phyloP scores from a whole-genome alignment of 1,140 invertebrate genomes.

The Drosophila sucinea region DNA sequence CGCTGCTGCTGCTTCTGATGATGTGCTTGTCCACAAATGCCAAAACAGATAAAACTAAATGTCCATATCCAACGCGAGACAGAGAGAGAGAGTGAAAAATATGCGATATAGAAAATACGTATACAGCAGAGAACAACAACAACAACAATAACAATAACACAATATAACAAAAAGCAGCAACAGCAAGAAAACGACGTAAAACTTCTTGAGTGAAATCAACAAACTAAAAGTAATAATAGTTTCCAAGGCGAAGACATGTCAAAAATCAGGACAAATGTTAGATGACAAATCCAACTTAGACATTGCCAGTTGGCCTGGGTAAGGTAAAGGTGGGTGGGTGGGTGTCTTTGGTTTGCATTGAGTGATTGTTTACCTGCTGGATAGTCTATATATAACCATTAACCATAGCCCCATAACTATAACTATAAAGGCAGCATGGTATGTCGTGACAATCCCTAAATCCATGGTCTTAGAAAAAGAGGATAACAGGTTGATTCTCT shows the following conservation, averaged over 20 bases:
- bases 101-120: not conserved
- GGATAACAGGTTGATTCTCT: no score
- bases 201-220: constrained; percentile 61
- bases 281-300: constrained; percentile 50
- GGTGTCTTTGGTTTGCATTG: not conserved
- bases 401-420: not conserved
- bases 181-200: constrained; percentile 15
- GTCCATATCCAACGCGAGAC: not conserved
- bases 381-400: constrained; percentile 1
- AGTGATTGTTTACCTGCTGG: not conserved
- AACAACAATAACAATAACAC: constrained; percentile 13
- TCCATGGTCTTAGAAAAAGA: no score
- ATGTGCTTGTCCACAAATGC: constrained; percentile 27
- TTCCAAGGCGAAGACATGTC: constrained; percentile 67
- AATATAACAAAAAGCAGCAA: constrained; percentile 7
- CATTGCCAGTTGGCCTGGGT: constrained; percentile 52
- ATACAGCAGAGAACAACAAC: not conserved
- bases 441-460: no score
- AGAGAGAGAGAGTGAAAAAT: not conserved
- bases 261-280: constrained; percentile 17
- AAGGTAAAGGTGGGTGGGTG: constrained; percentile 6
- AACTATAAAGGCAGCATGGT: no score
- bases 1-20: constrained; percentile 8
- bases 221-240: constrained; percentile 56
- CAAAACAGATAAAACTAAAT: constrained; percentile 34